Evolutionary conservation across 2,888 invertebrate species (phyloP).

Genomic region (Diadegma fenestrale): DNA sequence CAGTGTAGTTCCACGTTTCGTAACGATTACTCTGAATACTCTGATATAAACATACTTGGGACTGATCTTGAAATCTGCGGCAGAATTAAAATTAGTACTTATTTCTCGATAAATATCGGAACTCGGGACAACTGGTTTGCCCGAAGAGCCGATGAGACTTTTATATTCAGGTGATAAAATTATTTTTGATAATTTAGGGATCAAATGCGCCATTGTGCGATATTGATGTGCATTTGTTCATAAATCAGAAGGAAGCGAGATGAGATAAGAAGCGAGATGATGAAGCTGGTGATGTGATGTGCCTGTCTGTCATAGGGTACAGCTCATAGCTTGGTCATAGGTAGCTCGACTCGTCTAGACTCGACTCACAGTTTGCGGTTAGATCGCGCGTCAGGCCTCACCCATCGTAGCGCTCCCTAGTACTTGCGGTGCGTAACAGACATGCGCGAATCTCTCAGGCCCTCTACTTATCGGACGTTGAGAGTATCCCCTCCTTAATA

Average conservation of each 20-base stretch:
- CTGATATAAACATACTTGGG: constrained; percentile 50
- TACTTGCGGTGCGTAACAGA: constrained; percentile 17
- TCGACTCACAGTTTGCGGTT: constrained; percentile 17
- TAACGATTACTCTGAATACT: constrained; percentile 50
- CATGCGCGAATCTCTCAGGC: constrained; percentile 2
- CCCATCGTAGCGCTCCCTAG: constrained; percentile 12
- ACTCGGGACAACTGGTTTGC: constrained; percentile 44
- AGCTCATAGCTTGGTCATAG: not conserved
- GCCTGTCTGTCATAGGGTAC: not conserved
- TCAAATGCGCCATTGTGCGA: constrained; percentile 41
- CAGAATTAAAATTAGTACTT: constrained; percentile 36
- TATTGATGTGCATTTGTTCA: constrained; percentile 16
- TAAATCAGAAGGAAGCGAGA: constrained; percentile 7
- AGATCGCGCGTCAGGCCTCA: constrained; percentile 13
- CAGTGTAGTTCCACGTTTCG: constrained; percentile 45
- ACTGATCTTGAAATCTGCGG: constrained; percentile 30
- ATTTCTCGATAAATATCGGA: constrained; percentile 42
- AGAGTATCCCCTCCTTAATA: not conserved
- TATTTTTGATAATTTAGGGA: constrained; percentile 23
- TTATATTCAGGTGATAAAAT: constrained; percentile 40
- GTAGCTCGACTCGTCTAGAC: constrained; percentile 12
- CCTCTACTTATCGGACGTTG: constrained; percentile 7
- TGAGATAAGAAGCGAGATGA: no score
- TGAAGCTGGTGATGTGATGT: constrained; percentile 14
- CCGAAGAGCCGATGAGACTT: constrained; percentile 41